Evolutionary conservation across 2,797 vertebrate genomes (phyloP).

Genomic region (Mormyrus hasselquistii): DNA sequence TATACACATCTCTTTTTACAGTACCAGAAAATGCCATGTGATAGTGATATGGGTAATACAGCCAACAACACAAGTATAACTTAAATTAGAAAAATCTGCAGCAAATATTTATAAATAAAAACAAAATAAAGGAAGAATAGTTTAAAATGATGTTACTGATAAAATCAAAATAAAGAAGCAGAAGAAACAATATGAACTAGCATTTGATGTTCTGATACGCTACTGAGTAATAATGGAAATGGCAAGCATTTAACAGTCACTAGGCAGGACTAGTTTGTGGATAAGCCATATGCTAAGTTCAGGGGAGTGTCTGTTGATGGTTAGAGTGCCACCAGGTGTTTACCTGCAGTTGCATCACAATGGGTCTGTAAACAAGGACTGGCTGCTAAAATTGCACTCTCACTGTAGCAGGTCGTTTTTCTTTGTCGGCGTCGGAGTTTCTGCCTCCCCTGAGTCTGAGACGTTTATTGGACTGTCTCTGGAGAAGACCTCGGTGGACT

Average conservation of each 20-base stretch:
- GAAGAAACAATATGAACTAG: background rate
- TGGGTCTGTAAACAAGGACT: conserved; percentile 74
- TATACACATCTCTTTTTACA: conserved; percentile 59
- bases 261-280: background rate
- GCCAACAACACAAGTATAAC: background rate
- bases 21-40: conserved; percentile 53
- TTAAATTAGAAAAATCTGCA: conserved; percentile 27
- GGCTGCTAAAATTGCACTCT: conserved; percentile 65
- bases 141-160: conserved; percentile 58
- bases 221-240: background rate
- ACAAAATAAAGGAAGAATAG: conserved; percentile 51
- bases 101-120: conserved; percentile 35
- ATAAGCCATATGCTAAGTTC: background rate
- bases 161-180: conserved; percentile 39
- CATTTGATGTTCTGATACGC: background rate
- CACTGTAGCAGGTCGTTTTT: conserved; percentile 81
- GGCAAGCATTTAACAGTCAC: conserved; percentile 4
- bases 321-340: conserved; percentile 1
- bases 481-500: conserved; percentile 95
- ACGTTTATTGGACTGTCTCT: conserved; percentile 97
- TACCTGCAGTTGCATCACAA: conserved; percentile 69
- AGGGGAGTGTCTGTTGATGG: background rate
- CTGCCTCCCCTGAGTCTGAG: conserved; percentile 80
- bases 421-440: conserved; percentile 90
- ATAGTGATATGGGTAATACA: conserved; percentile 14